phyloP scores from a whole-genome alignment of 2,888 invertebrate genomes.

The Labia minor region DNA sequence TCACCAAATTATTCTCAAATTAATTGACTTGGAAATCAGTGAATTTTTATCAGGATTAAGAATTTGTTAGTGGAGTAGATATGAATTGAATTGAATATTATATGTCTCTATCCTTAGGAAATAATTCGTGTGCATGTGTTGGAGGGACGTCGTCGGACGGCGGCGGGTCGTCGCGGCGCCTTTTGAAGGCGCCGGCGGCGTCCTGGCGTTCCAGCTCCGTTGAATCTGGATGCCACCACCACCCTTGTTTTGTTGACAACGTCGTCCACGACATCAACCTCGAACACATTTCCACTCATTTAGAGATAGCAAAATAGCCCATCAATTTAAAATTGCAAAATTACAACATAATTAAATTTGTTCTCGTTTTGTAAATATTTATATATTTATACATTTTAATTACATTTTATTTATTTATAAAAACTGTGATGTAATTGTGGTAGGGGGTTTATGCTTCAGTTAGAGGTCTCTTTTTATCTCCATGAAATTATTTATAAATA shows the following conservation, averaged over 20 bases:
- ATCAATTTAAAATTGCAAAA: neutral
- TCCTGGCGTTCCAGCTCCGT: constrained; percentile 2
- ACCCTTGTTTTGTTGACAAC: constrained; percentile 13
- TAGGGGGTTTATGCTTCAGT: no score
- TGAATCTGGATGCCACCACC: neutral
- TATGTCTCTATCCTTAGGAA: neutral
- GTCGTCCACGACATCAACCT: neutral
- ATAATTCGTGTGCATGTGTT: neutral
- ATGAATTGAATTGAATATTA: neutral
- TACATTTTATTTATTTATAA: no score
- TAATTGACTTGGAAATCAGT: neutral
- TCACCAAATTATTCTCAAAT: no score
- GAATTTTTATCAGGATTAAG: neutral
- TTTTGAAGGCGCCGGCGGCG: constrained; percentile 15
- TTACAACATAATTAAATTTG: no score
- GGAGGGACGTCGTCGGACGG: constrained; percentile 9
- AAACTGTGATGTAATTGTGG: no score
- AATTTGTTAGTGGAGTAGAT: neutral
- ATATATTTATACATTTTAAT: no score
- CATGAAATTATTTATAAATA: no score
- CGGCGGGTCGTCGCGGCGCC: constrained; percentile 17
- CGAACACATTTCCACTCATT: neutral
- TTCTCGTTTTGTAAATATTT: no score
- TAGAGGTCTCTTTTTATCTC: no score
- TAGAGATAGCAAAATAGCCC: neutral